These are phyloP conservation scores for Sipha maydis DNA, from an alignment of 2,888 invertebrate genomes.

Conservation along the genomic window DNA sequence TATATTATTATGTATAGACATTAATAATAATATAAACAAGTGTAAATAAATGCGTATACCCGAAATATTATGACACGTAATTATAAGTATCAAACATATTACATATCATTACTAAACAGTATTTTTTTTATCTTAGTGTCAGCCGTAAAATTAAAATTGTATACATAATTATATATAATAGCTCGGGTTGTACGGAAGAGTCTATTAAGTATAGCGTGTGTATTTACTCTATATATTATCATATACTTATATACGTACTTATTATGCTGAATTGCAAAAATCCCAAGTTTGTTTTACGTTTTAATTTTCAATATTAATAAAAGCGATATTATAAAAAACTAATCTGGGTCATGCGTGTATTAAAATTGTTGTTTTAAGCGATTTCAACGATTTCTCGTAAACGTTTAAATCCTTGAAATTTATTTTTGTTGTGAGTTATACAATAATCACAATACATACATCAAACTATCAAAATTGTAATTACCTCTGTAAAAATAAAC, in stretches of 20 bases:
- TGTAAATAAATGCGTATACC: neutral
- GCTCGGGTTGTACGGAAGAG: neutral
- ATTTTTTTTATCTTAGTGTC: neutral
- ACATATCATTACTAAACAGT: neutral
- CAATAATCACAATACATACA: neutral
- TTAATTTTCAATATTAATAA: neutral
- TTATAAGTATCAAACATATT: neutral
- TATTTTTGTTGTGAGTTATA: neutral
- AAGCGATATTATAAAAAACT: neutral
- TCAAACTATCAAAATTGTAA: neutral
- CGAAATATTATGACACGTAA: neutral
- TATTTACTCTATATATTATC: neutral
- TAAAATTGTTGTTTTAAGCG: neutral
- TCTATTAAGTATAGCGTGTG: neutral
- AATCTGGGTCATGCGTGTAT: conserved; percentile 15
- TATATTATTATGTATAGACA: neutral
- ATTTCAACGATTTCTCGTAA: conserved; percentile 10
- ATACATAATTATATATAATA: conserved; percentile 14
- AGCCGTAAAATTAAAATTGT: neutral
- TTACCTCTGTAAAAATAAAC: neutral
- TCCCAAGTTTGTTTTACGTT: neutral
- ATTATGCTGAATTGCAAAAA: neutral
- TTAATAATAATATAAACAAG: neutral
- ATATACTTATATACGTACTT: neutral
- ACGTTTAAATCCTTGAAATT: conserved; percentile 6